Conservation (phyloP, 2,797 vertebrate species). For the Sylvia borin region DNA sequence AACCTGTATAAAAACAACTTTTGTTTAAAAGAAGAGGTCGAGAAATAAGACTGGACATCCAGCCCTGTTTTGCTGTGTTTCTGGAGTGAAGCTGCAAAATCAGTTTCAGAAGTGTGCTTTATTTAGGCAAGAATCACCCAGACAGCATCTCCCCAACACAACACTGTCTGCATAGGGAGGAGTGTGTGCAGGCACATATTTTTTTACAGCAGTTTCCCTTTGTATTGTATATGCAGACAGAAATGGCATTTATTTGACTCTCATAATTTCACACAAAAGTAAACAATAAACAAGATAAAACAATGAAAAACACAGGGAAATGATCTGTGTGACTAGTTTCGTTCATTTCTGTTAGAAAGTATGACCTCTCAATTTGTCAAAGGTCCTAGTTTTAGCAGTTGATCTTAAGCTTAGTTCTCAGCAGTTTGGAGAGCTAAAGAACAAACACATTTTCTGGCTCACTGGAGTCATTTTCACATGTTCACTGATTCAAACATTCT, state of each 20-base stretch:
- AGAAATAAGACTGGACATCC: background rate
- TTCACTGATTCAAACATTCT: slow-evolving; percentile 84
- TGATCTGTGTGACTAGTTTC: slow-evolving; percentile 68
- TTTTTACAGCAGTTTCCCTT: slow-evolving; percentile 48
- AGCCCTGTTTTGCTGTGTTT: background rate
- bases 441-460: slow-evolving; percentile 86
- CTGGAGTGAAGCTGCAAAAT: slow-evolving; percentile 29
- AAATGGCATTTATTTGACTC: slow-evolving; percentile 57
- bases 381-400: slow-evolving; percentile 76
- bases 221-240: slow-evolving; percentile 21
- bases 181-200: slow-evolving; percentile 33
- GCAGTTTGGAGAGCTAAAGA: slow-evolving; percentile 81
- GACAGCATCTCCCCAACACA: slow-evolving; percentile 1
- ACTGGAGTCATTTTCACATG: slow-evolving; percentile 82
- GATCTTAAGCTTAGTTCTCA: slow-evolving; percentile 81
- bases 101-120: slow-evolving; percentile 13
- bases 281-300: slow-evolving; percentile 69
- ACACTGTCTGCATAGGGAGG: background rate
- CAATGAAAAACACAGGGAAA: slow-evolving; percentile 62
- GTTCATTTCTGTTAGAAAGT: slow-evolving; percentile 75
- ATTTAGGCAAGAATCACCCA: slow-evolving; percentile 17
- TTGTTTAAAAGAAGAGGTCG: background rate
- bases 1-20: slow-evolving; percentile 63
- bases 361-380: slow-evolving; percentile 77
- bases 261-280: slow-evolving; percentile 62